Evolutionary conservation across 2,888 invertebrate genomes (phyloP).

Genomic region (Drosophila robusta): DNA sequence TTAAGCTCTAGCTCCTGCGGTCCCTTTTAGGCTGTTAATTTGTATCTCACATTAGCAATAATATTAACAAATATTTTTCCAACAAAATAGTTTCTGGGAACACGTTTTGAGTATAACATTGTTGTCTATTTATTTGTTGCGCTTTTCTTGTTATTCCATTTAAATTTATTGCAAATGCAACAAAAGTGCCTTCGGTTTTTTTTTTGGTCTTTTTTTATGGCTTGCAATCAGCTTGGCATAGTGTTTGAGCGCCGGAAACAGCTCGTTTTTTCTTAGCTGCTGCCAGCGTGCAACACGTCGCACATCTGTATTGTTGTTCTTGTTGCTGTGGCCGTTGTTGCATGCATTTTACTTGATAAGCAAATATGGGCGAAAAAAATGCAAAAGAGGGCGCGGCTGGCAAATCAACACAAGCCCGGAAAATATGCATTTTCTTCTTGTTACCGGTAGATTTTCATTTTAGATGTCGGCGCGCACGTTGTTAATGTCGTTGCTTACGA

Average conservation of each 20-base stretch:
- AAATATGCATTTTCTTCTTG: slow-evolving; percentile 75
- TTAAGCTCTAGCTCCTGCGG: too few species aligned
- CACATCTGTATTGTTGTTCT: slow-evolving; percentile 36
- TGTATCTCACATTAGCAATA: too few species aligned
- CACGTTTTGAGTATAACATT: neutral
- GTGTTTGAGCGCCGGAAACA: slow-evolving; percentile 77
- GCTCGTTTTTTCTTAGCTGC: slow-evolving; percentile 66
- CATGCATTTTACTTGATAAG: slow-evolving; percentile 76
- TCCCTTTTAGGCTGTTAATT: too few species aligned
- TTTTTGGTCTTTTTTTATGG: slow-evolving; percentile 9
- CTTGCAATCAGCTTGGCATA: slow-evolving; percentile 66
- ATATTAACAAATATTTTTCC: neutral
- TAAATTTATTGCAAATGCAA: slow-evolving; percentile 62
- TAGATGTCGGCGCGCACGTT: slow-evolving; percentile 64
- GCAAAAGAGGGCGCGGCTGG: slow-evolving; percentile 21
- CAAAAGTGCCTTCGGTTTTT: slow-evolving; percentile 38
- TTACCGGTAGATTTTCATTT: slow-evolving; percentile 78
- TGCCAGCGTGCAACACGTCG: slow-evolving; percentile 69
- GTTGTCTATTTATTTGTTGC: slow-evolving; percentile 48
- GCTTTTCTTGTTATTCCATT: slow-evolving; percentile 60
- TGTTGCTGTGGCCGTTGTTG: slow-evolving; percentile 40
- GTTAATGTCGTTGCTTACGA: slow-evolving; percentile 53
- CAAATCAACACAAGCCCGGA: slow-evolving; percentile 67
- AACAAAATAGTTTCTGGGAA: slow-evolving; percentile 18
- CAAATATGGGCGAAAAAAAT: slow-evolving; percentile 54